Conservation (phyloP, 92 coral and sea anemone genomes). For the Zoanthus sansibaricus region DNA sequence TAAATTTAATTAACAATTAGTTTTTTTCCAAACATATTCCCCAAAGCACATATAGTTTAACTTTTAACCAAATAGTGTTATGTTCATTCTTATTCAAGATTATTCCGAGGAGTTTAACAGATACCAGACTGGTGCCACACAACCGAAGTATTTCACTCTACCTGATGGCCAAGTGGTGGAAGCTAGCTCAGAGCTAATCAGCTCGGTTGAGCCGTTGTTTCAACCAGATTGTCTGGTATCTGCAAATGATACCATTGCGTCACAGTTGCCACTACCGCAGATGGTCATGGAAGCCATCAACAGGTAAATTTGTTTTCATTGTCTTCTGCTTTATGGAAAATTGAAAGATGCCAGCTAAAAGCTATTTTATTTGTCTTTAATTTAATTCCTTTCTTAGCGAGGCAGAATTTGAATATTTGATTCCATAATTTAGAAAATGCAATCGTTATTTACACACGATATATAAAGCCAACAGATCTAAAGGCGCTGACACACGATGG, state of each 20-base stretch:
- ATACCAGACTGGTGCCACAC: constrained; percentile 77
- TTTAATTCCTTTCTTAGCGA: too few relatives aligned
- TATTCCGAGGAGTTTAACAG: constrained; percentile 74
- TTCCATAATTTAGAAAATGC: too few relatives aligned
- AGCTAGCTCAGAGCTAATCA: constrained; percentile 83
- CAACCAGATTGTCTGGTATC: constrained; percentile 77
- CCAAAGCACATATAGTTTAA: neutral
- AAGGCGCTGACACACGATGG: too few relatives aligned
- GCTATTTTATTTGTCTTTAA: too few relatives aligned
- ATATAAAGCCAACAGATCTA: too few relatives aligned
- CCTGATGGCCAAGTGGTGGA: constrained; percentile 96
- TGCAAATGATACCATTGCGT: constrained; percentile 80
- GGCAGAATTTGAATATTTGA: too few relatives aligned
- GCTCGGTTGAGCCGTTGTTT: constrained; percentile 86
- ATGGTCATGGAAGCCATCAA: constrained; percentile 81
- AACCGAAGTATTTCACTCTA: constrained; percentile 81
- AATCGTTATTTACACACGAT: too few relatives aligned
- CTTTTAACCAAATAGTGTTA: neutral
- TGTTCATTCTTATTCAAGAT: constrained; percentile 56
- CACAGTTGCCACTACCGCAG: constrained; percentile 86
- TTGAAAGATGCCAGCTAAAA: too few relatives aligned
- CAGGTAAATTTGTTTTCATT: constrained; percentile 56
- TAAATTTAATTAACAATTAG: too few relatives aligned
- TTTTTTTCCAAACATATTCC: too few relatives aligned
- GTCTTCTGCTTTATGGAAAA: neutral